Conservation (phyloP, 2,888 invertebrate genomes). For the Syrphus vitripennis region DNA sequence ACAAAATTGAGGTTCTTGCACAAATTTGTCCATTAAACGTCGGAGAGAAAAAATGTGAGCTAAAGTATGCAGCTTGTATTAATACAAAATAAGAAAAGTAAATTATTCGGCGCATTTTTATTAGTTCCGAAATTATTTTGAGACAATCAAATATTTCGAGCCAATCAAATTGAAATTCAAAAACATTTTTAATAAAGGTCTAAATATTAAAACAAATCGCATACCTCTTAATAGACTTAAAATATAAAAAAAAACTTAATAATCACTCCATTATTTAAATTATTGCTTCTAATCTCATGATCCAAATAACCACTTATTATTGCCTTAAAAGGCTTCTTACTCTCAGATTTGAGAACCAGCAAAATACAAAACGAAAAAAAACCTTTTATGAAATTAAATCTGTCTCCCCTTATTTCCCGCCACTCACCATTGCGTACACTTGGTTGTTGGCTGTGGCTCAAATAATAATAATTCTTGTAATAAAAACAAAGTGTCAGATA, state of each 20-base stretch:
- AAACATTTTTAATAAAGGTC: background rate
- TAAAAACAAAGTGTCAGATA: conserved; percentile 58
- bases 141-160: background rate
- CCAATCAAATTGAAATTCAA: background rate
- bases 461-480: conserved; percentile 36
- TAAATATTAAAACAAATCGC: background rate
- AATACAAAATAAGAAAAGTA: too few species aligned
- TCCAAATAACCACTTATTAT: background rate
- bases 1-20: too few species aligned
- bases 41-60: too few species aligned
- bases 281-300: background rate
- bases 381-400: conserved; percentile 20
- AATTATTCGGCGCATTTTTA: too few species aligned
- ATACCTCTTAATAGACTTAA: background rate
- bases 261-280: background rate
- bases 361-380: background rate
- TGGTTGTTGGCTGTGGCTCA: background rate
- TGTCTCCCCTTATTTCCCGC: background rate
- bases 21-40: too few species aligned
- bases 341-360: background rate
- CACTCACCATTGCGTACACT: background rate
- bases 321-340: background rate
- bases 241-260: background rate
- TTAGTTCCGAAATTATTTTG: too few species aligned
- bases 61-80: too few species aligned